These are phyloP conservation scores for Hesperophylax magnus DNA, from an alignment of 1,140 invertebrate genomes.

Conservation along the genomic window DNA sequence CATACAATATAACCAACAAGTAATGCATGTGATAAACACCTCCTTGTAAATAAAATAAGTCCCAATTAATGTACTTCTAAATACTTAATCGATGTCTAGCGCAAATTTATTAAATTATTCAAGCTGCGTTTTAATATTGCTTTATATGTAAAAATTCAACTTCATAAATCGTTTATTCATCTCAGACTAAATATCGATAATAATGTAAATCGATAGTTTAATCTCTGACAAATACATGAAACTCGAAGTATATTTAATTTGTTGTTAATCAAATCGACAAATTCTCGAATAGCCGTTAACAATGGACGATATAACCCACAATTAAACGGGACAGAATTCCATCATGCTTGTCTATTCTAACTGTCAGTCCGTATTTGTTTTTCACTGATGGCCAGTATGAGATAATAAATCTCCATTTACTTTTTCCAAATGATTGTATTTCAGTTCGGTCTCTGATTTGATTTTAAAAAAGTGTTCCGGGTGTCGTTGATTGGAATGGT, in stretches of 20 bases:
- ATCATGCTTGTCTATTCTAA: background rate
- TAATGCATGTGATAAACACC: too few species aligned
- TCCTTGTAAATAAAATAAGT: too few species aligned
- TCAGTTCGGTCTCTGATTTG: slow-evolving; percentile 1
- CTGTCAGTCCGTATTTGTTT: slow-evolving; percentile 11
- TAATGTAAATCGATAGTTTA: background rate
- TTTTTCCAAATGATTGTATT: slow-evolving; percentile 11
- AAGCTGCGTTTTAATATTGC: too few species aligned
- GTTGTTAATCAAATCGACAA: background rate
- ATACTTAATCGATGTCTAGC: too few species aligned
- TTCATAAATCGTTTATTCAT: too few species aligned
- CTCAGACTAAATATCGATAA: too few species aligned
- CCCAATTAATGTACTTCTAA: too few species aligned
- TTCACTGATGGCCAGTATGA: slow-evolving; percentile 17
- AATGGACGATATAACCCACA: background rate
- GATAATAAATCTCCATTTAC: slow-evolving; percentile 34
- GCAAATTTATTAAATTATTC: too few species aligned
- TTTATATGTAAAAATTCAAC: too few species aligned
- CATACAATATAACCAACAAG: too few species aligned
- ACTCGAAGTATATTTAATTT: background rate
- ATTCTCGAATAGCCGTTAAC: background rate
- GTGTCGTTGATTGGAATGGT: background rate
- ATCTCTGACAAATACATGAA: too few species aligned
- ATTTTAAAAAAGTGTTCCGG: background rate
- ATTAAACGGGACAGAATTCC: slow-evolving; percentile 19